phyloP scores from a whole-genome alignment of 2,113 vertebrate genomes.

The Takifugu flavidus region DNA sequence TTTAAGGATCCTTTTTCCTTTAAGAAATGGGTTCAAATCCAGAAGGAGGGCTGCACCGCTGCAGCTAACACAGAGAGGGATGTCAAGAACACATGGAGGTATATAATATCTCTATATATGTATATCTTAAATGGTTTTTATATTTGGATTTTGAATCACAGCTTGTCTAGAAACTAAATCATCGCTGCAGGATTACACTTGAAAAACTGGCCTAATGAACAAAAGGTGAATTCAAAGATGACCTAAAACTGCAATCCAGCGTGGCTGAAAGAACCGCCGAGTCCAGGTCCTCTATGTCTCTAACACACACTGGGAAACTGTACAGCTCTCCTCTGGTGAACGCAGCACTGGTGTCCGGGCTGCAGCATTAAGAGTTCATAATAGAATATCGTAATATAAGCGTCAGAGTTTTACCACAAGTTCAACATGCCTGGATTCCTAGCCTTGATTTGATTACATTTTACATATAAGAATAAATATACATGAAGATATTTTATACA shows the following conservation, averaged over 20 bases:
- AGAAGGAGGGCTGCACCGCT: conserved; percentile 60
- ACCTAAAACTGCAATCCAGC: conserved; percentile 69
- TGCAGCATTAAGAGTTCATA: conserved; percentile 65
- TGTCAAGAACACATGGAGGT: conserved; percentile 37
- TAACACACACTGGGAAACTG: conserved; percentile 3
- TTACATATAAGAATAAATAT: conserved; percentile 71
- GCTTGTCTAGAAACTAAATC: conserved; percentile 43
- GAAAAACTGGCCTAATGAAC: conserved; percentile 58
- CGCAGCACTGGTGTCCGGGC: conserved; percentile 56
- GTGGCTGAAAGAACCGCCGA: conserved; percentile 55
- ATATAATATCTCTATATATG: conserved; percentile 36
- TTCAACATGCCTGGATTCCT: conserved; percentile 64
- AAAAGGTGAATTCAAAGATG: conserved; percentile 38
- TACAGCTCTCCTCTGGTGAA: conserved; percentile 37
- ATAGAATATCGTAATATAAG: conserved; percentile 26
- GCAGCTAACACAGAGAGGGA: conserved; percentile 46
- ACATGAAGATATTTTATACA: conserved; percentile 67
- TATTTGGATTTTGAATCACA: conserved; percentile 31
- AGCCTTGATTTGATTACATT: conserved; percentile 64
- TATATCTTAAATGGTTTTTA: conserved; percentile 8
- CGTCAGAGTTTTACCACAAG: conserved; percentile 46
- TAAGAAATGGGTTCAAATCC: background rate
- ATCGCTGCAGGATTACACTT: conserved; percentile 49
- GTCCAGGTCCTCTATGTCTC: too few species aligned
- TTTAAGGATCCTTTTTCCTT: conserved; percentile 18